These are phyloP conservation scores for Macrotus californicus DNA, from an alignment of 2,113 vertebrate species.

Conservation along the genomic window DNA sequence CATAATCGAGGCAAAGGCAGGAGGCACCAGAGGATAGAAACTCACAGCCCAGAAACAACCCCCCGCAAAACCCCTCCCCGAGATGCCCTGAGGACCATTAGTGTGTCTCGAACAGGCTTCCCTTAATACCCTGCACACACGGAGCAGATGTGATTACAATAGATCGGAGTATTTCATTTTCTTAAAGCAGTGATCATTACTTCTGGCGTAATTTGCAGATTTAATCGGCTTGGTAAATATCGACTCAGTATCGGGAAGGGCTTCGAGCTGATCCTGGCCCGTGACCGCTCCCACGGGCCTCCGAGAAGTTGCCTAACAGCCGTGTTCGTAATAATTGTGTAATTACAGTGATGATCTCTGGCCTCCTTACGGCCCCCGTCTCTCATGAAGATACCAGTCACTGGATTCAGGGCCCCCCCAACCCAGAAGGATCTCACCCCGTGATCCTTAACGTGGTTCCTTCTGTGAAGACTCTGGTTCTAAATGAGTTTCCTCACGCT, in stretches of 20 bases:
- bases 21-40: background rate
- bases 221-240: constrained; percentile 14
- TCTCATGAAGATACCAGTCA: background rate
- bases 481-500: background rate
- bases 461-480: background rate
- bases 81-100: background rate
- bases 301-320: background rate
- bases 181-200: constrained; percentile 40
- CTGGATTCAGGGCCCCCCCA: background rate
- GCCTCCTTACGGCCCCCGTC: background rate
- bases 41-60: background rate
- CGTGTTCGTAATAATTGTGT: background rate
- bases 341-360: background rate
- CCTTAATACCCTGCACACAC: background rate
- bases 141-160: constrained; percentile 10
- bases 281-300: background rate
- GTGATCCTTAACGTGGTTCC: background rate
- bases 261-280: background rate
- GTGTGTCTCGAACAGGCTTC: background rate
- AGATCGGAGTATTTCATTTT: constrained; percentile 44
- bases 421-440: background rate
- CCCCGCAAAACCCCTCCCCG: too few species aligned
- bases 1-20: background rate
- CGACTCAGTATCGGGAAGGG: background rate
- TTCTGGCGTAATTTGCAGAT: constrained; percentile 29